Evolutionary conservation across 2,797 vertebrate species (phyloP).

Genomic region (Enteromius unitaeniatus): DNA sequence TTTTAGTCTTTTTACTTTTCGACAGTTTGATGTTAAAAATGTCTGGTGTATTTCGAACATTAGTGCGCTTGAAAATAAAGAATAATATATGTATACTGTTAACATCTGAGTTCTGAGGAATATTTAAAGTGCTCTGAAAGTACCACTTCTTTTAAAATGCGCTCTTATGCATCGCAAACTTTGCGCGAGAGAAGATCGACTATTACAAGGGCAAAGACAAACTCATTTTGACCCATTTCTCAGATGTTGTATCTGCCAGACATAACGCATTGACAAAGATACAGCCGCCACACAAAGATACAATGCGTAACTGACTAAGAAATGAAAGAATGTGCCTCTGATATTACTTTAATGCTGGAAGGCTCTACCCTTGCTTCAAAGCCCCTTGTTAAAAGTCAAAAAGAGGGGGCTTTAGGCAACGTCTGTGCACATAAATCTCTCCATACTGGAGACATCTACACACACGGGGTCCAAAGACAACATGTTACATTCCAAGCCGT

Average conservation of each 20-base stretch:
- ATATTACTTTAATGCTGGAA: slow-evolving; percentile 73
- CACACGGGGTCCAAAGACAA: slow-evolving; percentile 75
- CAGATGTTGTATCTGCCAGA: slow-evolving; percentile 53
- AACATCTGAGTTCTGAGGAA: slow-evolving; percentile 69
- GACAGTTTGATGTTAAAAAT: slow-evolving; percentile 61
- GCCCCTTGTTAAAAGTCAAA: slow-evolving; percentile 69
- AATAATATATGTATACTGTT: slow-evolving; percentile 60
- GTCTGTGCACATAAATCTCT: slow-evolving; percentile 75
- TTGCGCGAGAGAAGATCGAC: slow-evolving; percentile 23
- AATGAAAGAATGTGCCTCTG: slow-evolving; percentile 73
- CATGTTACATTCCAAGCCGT: slow-evolving; percentile 75
- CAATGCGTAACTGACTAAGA: slow-evolving; percentile 68
- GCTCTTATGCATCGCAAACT: slow-evolving; percentile 31
- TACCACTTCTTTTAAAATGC: slow-evolving; percentile 39
- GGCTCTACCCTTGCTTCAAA: slow-evolving; percentile 70
- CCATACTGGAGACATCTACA: slow-evolving; percentile 69
- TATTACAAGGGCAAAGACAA: slow-evolving; percentile 43
- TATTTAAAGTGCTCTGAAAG: slow-evolving; percentile 59
- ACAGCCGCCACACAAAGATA: slow-evolving; percentile 54
- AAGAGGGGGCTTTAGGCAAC: slow-evolving; percentile 72
- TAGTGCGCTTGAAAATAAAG: slow-evolving; percentile 63
- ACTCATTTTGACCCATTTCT: slow-evolving; percentile 46
- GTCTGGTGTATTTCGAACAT: slow-evolving; percentile 61
- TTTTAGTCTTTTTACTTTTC: slow-evolving; percentile 55
- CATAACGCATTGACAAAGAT: slow-evolving; percentile 45